Base-by-base conservation (phyloP, 2,888 invertebrate genomes). In the Apamea monoglypha region DNA sequence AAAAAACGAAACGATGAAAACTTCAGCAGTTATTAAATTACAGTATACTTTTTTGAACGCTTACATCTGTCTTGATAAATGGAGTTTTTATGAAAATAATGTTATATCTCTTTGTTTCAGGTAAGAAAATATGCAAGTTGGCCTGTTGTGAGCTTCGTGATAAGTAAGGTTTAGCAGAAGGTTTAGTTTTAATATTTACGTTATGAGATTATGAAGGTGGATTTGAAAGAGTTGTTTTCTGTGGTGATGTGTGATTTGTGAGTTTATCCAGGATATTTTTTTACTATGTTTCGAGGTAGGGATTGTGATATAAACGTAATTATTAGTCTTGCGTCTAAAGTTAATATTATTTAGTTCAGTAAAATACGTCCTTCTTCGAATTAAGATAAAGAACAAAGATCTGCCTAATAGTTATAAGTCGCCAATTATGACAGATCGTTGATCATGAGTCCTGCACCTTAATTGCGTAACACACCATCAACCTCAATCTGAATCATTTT, bases 31-130 rank as follows among this genome's bases (percentile, higher is more conserved):
- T 88, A 86, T 88, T 82, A 87, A 87, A 87, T 87, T 80, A 84
- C 71, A 76, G 74, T 71, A 32, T 50, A 78, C 76, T 82, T 83
- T 84, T 82, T 80, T 59, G 84, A 79, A 44, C 79, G 67, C 69
- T 87, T 64, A 79, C 71, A 66, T 68, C 68, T 69, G 53, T 53
- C 21, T 68, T 69, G 72, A 84, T 75, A 66, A 86, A 84, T 84
- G 40, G 61, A 25, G n/a, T 72, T 80, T 88, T 86, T 78, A 83
- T 89, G 69, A 74, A 74, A 89, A 90, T 86, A 82, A 83, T 74
- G 69, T 64, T 76, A 76, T 91, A 89, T 92, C 88, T 91, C 78
- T 69, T 84, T 90, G 91, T 92, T 92, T 64, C 92, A 92, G 92
- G 92, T 92, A 92, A 92, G 92, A 40, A 78, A 85, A 83, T 82